A percentile compares a stretch with the other conserved stretches of the same genome.
phyloP scores from a whole-genome alignment of 2,113 vertebrate species.

The Orycteropus afer region DNA sequence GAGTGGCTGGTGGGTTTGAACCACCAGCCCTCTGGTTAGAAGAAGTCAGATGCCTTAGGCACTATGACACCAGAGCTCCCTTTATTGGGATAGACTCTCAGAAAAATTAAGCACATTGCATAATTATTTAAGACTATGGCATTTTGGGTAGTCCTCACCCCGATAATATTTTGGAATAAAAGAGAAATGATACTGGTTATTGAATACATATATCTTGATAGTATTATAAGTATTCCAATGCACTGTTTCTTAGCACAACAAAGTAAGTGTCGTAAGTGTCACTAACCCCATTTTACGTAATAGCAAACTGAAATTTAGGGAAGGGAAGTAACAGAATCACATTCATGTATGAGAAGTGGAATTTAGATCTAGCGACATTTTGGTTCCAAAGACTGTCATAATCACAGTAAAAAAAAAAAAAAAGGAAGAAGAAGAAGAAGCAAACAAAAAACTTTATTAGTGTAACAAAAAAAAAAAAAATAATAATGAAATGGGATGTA shows the following conservation, averaged over 20 bases:
- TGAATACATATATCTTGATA: background rate
- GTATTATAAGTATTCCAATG: background rate
- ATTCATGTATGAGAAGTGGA: background rate
- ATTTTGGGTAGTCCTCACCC: background rate
- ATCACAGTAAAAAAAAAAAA: background rate
- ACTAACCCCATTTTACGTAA: background rate
- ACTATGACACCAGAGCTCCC: no score
- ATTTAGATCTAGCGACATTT: background rate
- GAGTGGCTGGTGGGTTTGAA: no score
- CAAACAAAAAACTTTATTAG: background rate
- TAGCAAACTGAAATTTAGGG: background rate
- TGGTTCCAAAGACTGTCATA: background rate
- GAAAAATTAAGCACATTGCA: background rate
- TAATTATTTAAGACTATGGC: background rate
- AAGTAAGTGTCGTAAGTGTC: no score
- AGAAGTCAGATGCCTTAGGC: no score
- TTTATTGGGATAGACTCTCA: constrained; percentile 9
- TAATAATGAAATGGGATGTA: no score
- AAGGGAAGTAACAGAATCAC: background rate
- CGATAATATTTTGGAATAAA: background rate
- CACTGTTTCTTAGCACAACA: background rate
- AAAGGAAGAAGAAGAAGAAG: no score
- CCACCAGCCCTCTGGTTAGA: no score
- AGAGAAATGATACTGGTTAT: background rate
- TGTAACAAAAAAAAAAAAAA: background rate